Conservation (phyloP, 2,888 invertebrate species). For the Drosophila subquinaria region DNA sequence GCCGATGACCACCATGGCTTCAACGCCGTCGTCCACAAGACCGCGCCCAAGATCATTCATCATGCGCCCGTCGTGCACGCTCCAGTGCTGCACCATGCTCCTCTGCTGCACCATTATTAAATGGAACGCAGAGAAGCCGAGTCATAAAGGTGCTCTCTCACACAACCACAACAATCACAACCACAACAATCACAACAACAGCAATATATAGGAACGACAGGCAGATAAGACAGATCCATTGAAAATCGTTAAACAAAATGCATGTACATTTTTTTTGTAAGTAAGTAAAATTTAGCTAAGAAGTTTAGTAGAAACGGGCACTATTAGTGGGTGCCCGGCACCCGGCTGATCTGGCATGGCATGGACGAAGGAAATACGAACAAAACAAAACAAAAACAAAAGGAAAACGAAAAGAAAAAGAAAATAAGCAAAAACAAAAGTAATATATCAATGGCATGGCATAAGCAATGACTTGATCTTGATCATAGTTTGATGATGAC, state of each 20-base stretch:
- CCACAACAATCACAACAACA: slow-evolving; percentile 30
- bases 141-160: slow-evolving; percentile 75
- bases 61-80: slow-evolving; percentile 82
- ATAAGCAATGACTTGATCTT: slow-evolving; percentile 73
- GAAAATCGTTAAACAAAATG: slow-evolving; percentile 44
- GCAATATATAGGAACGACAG: slow-evolving; percentile 72
- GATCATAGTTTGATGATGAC: slow-evolving; percentile 46
- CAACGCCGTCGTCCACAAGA: slow-evolving; percentile 89
- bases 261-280: slow-evolving; percentile 63
- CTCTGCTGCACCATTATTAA: slow-evolving; percentile 85
- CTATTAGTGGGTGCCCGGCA: slow-evolving; percentile 72
- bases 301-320: slow-evolving; percentile 74
- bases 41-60: slow-evolving; percentile 87
- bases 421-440: slow-evolving; percentile 31
- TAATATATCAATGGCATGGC: slow-evolving; percentile 51
- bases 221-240: slow-evolving; percentile 59
- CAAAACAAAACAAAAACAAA: slow-evolving; percentile 38
- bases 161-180: slow-evolving; percentile 33
- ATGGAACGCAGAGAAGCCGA: slow-evolving; percentile 37
- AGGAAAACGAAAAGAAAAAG: slow-evolving; percentile 41
- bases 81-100: slow-evolving; percentile 86
- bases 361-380: slow-evolving; percentile 78
- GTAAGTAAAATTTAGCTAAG: slow-evolving; percentile 76
- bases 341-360: slow-evolving; percentile 80
- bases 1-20: slow-evolving; percentile 91